Evolutionary conservation across 37 sponge, comb jelly and placozoan species (phyloP), one percentile per base, ranked within the genome.

Genomic region (Aplysina aerophoba): DNA sequence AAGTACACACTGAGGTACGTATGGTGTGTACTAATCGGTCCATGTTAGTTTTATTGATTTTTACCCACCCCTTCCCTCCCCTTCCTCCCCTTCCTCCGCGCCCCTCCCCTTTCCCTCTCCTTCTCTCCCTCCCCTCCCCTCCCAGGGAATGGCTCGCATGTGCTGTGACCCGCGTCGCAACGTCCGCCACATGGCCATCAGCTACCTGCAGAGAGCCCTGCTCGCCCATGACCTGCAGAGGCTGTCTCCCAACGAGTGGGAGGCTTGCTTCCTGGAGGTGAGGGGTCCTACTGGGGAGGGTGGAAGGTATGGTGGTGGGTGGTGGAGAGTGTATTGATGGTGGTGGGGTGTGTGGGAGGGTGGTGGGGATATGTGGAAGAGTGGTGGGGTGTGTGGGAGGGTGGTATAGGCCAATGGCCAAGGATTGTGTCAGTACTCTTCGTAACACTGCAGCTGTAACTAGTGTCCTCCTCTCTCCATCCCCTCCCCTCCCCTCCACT

Each of bases 201-300:
- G 92, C 4, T 89, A 92, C 86, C 88, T 97, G 21, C 95, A 97
- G 88, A 81, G 96, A 30, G 90, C 93, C 0, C 91, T 96, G 35
- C 84, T 96, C 50, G 91, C 91, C 38, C 94, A 93, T 57, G 92
- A 92, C 20, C 89, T 94, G 37, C 87, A 91, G 37, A 71, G 40
- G 24, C 82, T 97, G 34, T 74, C 84, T 35, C 92, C 88, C 14
- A 33, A 33, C 21, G 97, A 97, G 79, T 97, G 97, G 97, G 88
- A 92, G 27, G 92, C 94, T 0, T 97, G 97, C 84, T 97, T 97
- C 69, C 81, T 79, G 34, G 83, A 97, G 88, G 97, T 96, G 37
- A 12, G 73, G 60, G 21, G 22, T n/a, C n/a, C n/a, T n/a, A n/a
- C n/a, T n/a, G n/a, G n/a, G n/a, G n/a, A n/a, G n/a, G n/a, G n/a